Base-by-base conservation (phyloP, 2,113 vertebrate species). In the Scortum barcoo region DNA sequence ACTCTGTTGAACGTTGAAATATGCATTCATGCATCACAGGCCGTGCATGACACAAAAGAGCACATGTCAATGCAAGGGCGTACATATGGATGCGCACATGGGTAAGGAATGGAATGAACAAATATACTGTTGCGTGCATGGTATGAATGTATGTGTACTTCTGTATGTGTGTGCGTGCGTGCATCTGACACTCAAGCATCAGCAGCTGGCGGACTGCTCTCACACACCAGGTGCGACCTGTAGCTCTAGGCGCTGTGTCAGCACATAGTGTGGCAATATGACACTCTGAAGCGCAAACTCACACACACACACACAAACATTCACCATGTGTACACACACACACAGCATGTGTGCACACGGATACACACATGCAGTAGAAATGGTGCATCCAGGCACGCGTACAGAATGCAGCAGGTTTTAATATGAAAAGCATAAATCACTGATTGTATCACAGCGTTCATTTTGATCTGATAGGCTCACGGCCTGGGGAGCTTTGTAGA, bases 211-310 rank as follows among this genome's bases (percentile, higher is more conserved):
- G 85, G 92, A 90, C 82, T 73, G 88, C 88, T 91, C 78, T 93
- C 90, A 91, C 92, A 93, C 93, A 85, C 93, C 94, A 95, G 94
- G 94, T 94, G 95, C 86, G 74, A 93, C 94, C 91, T 93, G 86
- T 91, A 91, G 90, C 92, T 86, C 57, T 78, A 83, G 84, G 93
- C 90, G 75, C 93, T 90, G 90, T 84, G 89, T 95, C 95, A 94
- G 93, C 94, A 89, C 90, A 95, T 92, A 93, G 80, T 77, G 19
- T 40, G 40, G 94, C 92, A 95, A 95, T 75, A 83, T 86, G 93
- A 95, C 91, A 93, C 92, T 86, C 36, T 28, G 36, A 70, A 85
- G 83, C 87, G 71, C 84, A 65, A 61, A 87, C 63, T 76, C 83
- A 63, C 81, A 80, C 20, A 63, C 83, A 63, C 81, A 80, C 78